Evolutionary conservation across 2,113 vertebrate species (phyloP).

Genomic region (Mixornis gularis): DNA sequence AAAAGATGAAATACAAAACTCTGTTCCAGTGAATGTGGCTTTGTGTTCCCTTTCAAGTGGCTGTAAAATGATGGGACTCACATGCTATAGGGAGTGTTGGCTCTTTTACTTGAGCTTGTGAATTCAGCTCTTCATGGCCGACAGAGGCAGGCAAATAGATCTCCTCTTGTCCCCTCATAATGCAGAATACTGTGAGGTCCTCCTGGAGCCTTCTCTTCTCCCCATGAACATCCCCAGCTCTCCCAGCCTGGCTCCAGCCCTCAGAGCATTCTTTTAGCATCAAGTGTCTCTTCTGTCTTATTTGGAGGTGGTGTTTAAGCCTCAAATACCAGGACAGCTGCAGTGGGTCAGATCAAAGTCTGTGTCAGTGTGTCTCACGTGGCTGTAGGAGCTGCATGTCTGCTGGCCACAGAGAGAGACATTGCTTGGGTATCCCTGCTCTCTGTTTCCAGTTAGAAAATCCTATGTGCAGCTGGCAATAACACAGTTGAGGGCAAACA

Average conservation of each 20-base stretch:
- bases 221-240: too few species aligned
- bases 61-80: background rate
- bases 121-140: background rate
- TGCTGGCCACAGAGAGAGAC: background rate
- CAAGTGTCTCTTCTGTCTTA: background rate
- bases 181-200: background rate
- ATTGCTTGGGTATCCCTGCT: background rate
- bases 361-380: background rate
- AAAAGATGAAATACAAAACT: background rate
- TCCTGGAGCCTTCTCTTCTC: too few species aligned
- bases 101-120: background rate
- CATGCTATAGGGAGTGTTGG: background rate
- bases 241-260: too few species aligned
- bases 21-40: background rate
- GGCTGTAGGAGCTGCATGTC: background rate
- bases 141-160: background rate
- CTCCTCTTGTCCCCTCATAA: background rate
- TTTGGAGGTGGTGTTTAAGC: background rate
- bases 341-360: background rate
- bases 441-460: background rate
- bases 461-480: background rate
- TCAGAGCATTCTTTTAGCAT: background rate
- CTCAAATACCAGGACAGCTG: background rate
- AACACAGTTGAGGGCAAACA: rapidly evolving
- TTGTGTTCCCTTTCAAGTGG: background rate